Base-by-base conservation (phyloP, 2,113 vertebrate species). In the Microcebus jonahi region DNA sequence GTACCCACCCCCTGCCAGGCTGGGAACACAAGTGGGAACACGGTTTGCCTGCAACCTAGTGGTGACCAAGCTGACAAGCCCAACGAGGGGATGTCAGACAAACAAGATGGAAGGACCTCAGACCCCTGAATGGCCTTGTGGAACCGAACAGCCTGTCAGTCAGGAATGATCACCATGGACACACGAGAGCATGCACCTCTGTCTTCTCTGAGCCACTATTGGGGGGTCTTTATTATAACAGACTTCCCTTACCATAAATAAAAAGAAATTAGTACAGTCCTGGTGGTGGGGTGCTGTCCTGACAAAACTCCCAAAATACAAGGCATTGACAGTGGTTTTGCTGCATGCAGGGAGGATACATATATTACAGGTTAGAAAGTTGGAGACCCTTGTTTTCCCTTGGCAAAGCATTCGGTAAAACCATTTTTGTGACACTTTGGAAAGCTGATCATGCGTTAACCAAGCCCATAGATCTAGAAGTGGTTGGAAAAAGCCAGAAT, bases 1-100 rank as follows among this genome's bases (percentile, higher is more conserved):
- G 5, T 8, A 10, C 36, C n/a, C 21, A 50, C 8, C 31, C 15
- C 17, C 3, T 0, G 2, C 11, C 8, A 2, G 5, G 36, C 10
- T 50, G 6, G 42, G 42, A 42, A 42, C 68, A n/a, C 61, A 57
- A 53, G 31, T 14, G 53, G 18, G 29, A 57, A 20, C 25, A 3
- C 3, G 17, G 14, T 10, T 2, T 39, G 15, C 27, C n/a, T 12
- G 27, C 12, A 36, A 6, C 7, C 21, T 67, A 42, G 55, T 0
- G 3, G 42, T 42, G 39, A 73, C 63, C 10, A 42, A 82, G 55
- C 57, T 0, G 0, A 73, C 2, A 2, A 70, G 42, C 61, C 82
- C 83, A 11, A 15, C 15, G 77, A 11, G 48, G 65, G 9, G n/a
- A 71, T 55, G n/a, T 8, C 71, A 85, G 59, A 70, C 89, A 76